Evolutionary conservation across 2,797 vertebrate genomes (phyloP).

Genomic region (Melanogrammus aeglefinus): DNA sequence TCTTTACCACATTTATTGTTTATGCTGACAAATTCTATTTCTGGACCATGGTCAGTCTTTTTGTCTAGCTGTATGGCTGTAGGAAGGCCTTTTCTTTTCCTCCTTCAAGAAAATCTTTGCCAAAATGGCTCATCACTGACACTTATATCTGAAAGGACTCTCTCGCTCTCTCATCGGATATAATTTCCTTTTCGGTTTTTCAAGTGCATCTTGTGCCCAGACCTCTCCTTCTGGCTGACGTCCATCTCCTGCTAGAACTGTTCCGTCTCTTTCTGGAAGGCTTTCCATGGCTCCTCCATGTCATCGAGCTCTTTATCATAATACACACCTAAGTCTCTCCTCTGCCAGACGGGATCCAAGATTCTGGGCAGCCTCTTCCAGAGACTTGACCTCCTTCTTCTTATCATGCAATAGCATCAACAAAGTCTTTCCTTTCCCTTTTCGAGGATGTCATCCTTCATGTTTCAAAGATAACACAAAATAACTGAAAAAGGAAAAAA

Average conservation of each 20-base stretch:
- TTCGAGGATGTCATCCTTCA: too few species aligned
- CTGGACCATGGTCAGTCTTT: background rate
- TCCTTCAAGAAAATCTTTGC: too few species aligned
- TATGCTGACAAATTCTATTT: background rate
- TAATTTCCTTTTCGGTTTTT: background rate
- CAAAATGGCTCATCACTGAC: too few species aligned
- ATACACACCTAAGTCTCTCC: background rate
- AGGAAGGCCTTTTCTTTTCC: background rate
- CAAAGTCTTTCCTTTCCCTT: background rate
- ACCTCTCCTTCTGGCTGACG: background rate
- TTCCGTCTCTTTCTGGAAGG: background rate
- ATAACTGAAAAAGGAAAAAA: background rate
- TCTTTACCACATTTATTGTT: background rate
- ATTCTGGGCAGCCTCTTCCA: background rate
- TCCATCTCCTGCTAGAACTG: background rate
- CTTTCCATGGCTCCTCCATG: background rate
- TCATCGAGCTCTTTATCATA: background rate
- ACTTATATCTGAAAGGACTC: background rate
- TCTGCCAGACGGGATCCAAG: background rate
- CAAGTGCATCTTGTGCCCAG: background rate
- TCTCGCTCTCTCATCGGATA: background rate
- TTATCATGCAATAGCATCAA: background rate
- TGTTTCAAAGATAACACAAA: too few species aligned
- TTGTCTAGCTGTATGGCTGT: background rate
- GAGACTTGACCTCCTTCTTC: background rate